phyloP scores from a whole-genome alignment of 2,888 invertebrate genomes.

The Andricus curvator region DNA sequence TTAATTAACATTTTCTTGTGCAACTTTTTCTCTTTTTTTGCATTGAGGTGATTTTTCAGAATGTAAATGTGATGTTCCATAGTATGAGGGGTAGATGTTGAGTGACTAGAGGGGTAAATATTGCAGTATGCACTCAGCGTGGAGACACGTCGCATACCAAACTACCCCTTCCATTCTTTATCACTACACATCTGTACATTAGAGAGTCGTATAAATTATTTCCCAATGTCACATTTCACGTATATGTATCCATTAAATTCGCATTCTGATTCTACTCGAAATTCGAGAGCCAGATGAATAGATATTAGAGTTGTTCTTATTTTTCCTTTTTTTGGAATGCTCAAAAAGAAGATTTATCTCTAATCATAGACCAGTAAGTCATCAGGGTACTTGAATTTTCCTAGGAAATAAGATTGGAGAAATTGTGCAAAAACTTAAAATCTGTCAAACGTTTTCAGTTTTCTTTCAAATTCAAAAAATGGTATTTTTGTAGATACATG shows the following conservation, averaged over 20 bases:
- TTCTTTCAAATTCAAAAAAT: too few relatives aligned
- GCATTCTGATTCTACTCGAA: not conserved
- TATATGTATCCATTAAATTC: not conserved
- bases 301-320: too few relatives aligned
- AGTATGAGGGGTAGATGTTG: slow-evolving; percentile 51
- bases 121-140: slow-evolving; percentile 74
- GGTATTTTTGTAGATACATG: too few relatives aligned
- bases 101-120: slow-evolving; percentile 69
- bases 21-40: slow-evolving; percentile 1
- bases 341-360: too few relatives aligned
- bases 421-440: too few relatives aligned
- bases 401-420: too few relatives aligned
- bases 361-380: too few relatives aligned
- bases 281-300: too few relatives aligned
- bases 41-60: not conserved
- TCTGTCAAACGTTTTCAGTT: too few relatives aligned
- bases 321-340: too few relatives aligned
- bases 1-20: not conserved
- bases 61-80: not conserved
- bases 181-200: slow-evolving; percentile 67
- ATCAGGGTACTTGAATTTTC: too few relatives aligned
- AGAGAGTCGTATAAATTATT: slow-evolving; percentile 73
- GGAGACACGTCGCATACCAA: slow-evolving; percentile 66
- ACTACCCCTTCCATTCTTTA: slow-evolving; percentile 55
- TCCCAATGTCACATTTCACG: slow-evolving; percentile 55